A percentile compares a stretch with the other conserved stretches of the same genome.
Conservation (phyloP, 2,113 vertebrate genomes). For the Megaceryle torquata region DNA sequence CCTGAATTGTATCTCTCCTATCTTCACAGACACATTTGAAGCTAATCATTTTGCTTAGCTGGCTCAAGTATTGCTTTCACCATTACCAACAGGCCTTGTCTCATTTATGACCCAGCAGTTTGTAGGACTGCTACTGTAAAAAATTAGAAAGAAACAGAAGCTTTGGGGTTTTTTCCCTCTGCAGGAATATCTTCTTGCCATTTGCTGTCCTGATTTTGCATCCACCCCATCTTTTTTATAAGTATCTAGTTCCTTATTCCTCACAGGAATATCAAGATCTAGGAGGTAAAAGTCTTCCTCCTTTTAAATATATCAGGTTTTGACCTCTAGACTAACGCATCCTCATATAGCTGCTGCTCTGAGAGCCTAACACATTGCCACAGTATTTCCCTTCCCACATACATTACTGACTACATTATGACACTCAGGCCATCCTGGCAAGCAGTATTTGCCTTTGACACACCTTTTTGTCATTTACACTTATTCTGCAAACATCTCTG, state of each 20-base stretch:
- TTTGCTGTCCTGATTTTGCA: neutral
- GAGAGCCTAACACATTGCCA: neutral
- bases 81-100: neutral
- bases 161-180: neutral
- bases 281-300: neutral
- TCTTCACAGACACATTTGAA: neutral
- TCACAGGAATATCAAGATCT: neutral
- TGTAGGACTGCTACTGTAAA: neutral
- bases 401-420: neutral
- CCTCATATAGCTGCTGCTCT: fast-evolving
- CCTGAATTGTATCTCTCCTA: neutral
- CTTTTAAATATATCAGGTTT: neutral
- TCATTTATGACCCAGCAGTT: neutral
- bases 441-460: neutral
- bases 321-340: neutral
- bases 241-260: neutral
- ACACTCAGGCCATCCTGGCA: neutral
- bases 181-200: neutral
- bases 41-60: neutral
- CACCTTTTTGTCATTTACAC: neutral
- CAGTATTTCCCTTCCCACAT: neutral
- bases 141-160: neutral
- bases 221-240: neutral
- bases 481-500: neutral
- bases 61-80: neutral